phyloP scores from a whole-genome alignment of 2,797 vertebrate genomes.

The Zenarchopterus dispar region DNA sequence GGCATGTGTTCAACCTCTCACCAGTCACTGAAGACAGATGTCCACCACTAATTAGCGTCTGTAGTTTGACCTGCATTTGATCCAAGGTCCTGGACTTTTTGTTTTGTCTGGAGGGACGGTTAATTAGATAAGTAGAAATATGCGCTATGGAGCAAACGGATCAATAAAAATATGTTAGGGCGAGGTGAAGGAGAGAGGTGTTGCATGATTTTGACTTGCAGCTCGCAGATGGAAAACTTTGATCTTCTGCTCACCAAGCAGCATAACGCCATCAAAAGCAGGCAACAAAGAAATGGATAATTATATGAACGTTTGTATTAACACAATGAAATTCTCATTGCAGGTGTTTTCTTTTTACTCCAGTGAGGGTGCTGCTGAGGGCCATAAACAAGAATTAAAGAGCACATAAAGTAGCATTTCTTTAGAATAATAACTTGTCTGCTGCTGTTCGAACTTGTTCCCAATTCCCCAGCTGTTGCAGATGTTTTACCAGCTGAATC shows the following conservation, averaged over 20 bases:
- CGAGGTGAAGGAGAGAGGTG: constrained; percentile 17
- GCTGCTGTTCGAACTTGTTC: constrained; percentile 10
- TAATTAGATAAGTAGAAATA: constrained; percentile 41
- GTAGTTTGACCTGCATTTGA: constrained; percentile 22
- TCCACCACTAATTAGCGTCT: constrained; percentile 52
- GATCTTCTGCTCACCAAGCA: constrained; percentile 39
- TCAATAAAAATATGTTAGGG: constrained; percentile 48
- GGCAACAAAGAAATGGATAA: background rate
- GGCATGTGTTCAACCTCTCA: background rate
- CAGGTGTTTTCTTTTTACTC: constrained; percentile 1
- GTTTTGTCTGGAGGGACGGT: constrained; percentile 28
- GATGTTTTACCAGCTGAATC: constrained; percentile 6
- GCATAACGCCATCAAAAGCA: constrained; percentile 11
- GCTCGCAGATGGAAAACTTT: constrained; percentile 59
- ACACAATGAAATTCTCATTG: constrained; percentile 13
- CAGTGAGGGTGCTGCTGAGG: background rate
- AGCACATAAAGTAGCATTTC: constrained; percentile 33
- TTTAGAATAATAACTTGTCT: constrained; percentile 19
- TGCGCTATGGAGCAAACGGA: constrained; percentile 28
- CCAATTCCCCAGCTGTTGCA: constrained; percentile 22
- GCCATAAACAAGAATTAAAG: constrained; percentile 17
- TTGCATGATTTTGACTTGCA: constrained; percentile 43
- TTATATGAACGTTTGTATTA: constrained; percentile 6
- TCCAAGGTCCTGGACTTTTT: constrained; percentile 12
- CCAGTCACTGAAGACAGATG: constrained; percentile 49